A percentile compares a stretch with the other conserved stretches of the same genome.
phyloP scores from a whole-genome alignment of 2,888 invertebrate species.

The Euproctis similis region DNA sequence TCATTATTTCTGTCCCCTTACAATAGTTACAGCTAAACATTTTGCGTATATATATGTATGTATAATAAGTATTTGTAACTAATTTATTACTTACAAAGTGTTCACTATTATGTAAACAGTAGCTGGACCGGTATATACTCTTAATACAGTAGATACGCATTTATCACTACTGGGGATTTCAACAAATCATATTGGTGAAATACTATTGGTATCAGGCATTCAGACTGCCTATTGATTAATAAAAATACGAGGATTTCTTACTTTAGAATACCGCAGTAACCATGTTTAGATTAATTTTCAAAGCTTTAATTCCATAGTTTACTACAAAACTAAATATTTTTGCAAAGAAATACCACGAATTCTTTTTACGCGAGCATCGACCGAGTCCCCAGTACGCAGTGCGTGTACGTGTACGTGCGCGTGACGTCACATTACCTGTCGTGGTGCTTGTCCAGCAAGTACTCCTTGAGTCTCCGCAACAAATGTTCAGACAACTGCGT shows the following conservation, averaged over 20 bases:
- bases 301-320: no score
- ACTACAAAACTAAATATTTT: no score
- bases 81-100: conserved; percentile 10
- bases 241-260: no score
- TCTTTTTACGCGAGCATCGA: background rate
- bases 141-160: conserved; percentile 5
- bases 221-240: no score
- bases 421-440: conserved; percentile 57
- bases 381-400: background rate
- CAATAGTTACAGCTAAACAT: conserved; percentile 10
- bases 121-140: conserved; percentile 20
- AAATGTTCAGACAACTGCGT: conserved; percentile 87
- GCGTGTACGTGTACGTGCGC: background rate
- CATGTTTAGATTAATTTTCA: no score
- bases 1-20: conserved; percentile 9
- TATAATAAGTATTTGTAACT: conserved; percentile 11
- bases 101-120: conserved; percentile 13
- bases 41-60: no score
- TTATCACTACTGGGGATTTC: no score
- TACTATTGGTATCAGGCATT: no score
- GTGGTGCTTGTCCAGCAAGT: conserved; percentile 81
- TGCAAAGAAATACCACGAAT: no score
- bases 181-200: no score
- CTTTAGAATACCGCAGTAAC: no score
- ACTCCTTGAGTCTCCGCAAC: conserved; percentile 85